A percentile compares a stretch with the other conserved stretches of the same genome.
These are phyloP conservation scores for Porites lutea DNA, from an alignment of 64 coral and sea anemone genomes.

Conservation along the genomic window DNA sequence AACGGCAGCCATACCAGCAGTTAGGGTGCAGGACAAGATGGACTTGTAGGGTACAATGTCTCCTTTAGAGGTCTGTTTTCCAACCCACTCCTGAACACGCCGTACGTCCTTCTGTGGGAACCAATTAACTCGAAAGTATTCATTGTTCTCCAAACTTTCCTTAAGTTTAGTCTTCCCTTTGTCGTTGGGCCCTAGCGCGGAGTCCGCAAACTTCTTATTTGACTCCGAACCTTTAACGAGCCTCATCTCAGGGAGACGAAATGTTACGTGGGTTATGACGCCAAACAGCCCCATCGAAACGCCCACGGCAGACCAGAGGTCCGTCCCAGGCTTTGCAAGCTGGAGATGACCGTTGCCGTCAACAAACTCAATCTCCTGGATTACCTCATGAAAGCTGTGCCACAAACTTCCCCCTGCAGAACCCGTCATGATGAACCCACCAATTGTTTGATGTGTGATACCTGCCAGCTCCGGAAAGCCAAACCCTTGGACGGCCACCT, in stretches of 20 bases:
- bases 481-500: conserved; percentile 41
- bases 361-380: conserved; percentile 82
- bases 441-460: conserved; percentile 78
- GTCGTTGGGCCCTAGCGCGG: conserved; percentile 51
- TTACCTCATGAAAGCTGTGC: conserved; percentile 68
- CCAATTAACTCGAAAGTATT: conserved; percentile 75
- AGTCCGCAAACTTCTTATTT: conserved; percentile 49
- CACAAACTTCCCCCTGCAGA: conserved; percentile 82
- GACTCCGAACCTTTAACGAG: conserved; percentile 57
- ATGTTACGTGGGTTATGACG: conserved; percentile 81
- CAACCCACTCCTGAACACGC: conserved; percentile 68
- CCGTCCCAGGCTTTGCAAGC: conserved; percentile 24
- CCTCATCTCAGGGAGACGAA: conserved; percentile 37
- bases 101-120: conserved; percentile 70
- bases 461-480: conserved; percentile 74
- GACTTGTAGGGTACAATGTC: conserved; percentile 42
- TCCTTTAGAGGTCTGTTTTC: neutral
- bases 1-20: conserved; percentile 53
- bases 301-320: conserved; percentile 77
- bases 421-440: conserved; percentile 79
- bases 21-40: neutral
- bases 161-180: conserved; percentile 43
- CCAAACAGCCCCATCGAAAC: conserved; percentile 84
- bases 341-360: conserved; percentile 61
- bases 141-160: conserved; percentile 29